These are phyloP conservation scores for Polydrusus cervinus DNA, from an alignment of 2,888 invertebrate species.

Conservation along the genomic window DNA sequence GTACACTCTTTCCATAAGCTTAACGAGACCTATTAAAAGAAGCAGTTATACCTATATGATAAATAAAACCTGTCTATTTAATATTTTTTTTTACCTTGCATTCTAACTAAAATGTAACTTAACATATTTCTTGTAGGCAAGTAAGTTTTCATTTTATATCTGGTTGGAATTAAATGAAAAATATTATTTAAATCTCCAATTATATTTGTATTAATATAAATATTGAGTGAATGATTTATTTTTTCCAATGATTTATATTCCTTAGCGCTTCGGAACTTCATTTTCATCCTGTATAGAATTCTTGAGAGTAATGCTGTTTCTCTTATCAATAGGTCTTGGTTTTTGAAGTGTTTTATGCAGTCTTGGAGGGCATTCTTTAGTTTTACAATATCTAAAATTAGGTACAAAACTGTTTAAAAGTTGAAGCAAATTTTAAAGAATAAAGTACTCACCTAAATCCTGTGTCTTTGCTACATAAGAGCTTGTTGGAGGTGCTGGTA, in stretches of 20 bases:
- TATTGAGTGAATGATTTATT: slow-evolving; percentile 69
- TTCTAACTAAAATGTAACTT: slow-evolving; percentile 70
- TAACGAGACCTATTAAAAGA: slow-evolving; percentile 66
- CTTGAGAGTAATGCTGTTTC: slow-evolving; percentile 69
- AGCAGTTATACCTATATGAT: too few relatives aligned
- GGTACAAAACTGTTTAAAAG: background rate
- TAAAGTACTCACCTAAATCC: slow-evolving; percentile 56
- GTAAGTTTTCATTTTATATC: slow-evolving; percentile 56
- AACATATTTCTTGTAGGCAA: slow-evolving; percentile 72
- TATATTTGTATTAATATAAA: slow-evolving; percentile 68
- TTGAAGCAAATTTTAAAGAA: background rate
- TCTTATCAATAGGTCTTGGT: slow-evolving; percentile 64
- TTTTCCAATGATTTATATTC: slow-evolving; percentile 72
- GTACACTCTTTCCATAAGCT: slow-evolving; percentile 70
- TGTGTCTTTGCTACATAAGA: slow-evolving; percentile 55
- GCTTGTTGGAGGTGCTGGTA: slow-evolving; percentile 60
- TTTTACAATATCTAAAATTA: slow-evolving; percentile 60
- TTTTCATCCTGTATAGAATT: slow-evolving; percentile 66
- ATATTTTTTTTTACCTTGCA: slow-evolving; percentile 63
- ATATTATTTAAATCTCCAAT: slow-evolving; percentile 62
- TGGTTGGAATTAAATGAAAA: slow-evolving; percentile 56
- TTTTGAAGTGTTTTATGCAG: slow-evolving; percentile 59
- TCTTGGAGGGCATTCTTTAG: slow-evolving; percentile 57
- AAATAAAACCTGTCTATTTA: too few relatives aligned
- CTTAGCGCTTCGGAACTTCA: slow-evolving; percentile 72